Evolutionary conservation across 2,797 vertebrate genomes (phyloP).

Genomic region (Spea hammondii): DNA sequence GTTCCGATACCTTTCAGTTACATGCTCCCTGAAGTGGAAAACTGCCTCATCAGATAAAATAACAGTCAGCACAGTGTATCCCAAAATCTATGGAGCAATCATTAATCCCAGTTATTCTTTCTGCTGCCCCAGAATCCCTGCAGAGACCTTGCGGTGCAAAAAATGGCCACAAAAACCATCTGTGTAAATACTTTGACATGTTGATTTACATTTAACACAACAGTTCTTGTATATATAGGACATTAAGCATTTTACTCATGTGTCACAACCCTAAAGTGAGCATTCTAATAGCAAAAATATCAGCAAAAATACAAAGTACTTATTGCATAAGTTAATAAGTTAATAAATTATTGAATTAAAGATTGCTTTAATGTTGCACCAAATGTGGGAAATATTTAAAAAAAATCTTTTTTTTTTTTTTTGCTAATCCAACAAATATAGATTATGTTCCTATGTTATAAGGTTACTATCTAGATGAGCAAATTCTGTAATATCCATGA

Average conservation of each 20-base stretch:
- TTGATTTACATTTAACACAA: constrained; percentile 67
- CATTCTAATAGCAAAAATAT: too few relatives aligned
- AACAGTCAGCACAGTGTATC: constrained; percentile 70
- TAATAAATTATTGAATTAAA: too few relatives aligned
- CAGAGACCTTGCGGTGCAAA: constrained; percentile 67
- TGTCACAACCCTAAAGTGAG: neutral
- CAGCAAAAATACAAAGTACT: too few relatives aligned
- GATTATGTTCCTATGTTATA: too few relatives aligned
- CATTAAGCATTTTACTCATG: constrained; percentile 54
- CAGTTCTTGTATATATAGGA: constrained; percentile 58
- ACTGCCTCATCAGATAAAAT: constrained; percentile 77
- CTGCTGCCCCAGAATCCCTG: constrained; percentile 64
- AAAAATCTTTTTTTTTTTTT: too few relatives aligned
- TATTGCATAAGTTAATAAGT: too few relatives aligned
- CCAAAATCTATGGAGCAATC: constrained; percentile 65
- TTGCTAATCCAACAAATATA: too few relatives aligned
- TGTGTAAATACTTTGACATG: constrained; percentile 70
- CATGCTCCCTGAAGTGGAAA: constrained; percentile 75
- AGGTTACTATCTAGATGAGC: too few relatives aligned
- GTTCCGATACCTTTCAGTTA: constrained; percentile 72
- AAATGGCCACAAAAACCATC: constrained; percentile 64
- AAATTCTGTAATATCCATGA: too few relatives aligned
- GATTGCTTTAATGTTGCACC: too few relatives aligned
- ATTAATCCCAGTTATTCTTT: constrained; percentile 66
- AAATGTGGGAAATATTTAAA: too few relatives aligned